phyloP scores from a whole-genome alignment of 2,888 invertebrate genomes.

The Hirtodrosophila confusa region DNA sequence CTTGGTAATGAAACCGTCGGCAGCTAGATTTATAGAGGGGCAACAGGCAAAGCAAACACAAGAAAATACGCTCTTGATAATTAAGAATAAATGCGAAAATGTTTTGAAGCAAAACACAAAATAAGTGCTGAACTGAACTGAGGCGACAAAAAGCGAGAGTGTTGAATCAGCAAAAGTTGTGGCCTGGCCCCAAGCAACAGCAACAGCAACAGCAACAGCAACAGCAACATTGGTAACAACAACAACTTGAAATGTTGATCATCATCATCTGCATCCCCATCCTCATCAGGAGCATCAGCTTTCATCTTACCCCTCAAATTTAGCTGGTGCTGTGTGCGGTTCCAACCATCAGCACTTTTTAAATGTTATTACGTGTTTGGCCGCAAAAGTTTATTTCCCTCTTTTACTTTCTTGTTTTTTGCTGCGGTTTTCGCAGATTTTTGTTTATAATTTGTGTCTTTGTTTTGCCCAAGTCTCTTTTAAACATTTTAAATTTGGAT shows the following conservation, averaged over 20 bases:
- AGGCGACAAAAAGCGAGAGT: slow-evolving; percentile 62
- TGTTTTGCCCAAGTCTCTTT: slow-evolving; percentile 36
- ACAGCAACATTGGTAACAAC: slow-evolving; percentile 24
- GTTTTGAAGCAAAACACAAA: slow-evolving; percentile 49
- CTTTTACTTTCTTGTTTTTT: not conserved
- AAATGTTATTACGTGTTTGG: slow-evolving; percentile 70
- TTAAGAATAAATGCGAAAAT: slow-evolving; percentile 79
- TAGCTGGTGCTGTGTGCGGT: slow-evolving; percentile 15
- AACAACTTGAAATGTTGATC: slow-evolving; percentile 48
- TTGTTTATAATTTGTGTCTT: slow-evolving; percentile 44
- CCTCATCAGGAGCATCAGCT: slow-evolving; percentile 7
- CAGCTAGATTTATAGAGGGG: slow-evolving; percentile 64
- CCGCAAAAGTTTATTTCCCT: slow-evolving; percentile 56
- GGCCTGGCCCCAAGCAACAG: slow-evolving; percentile 33
- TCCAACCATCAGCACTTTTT: slow-evolving; percentile 64
- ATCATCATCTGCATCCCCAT: slow-evolving; percentile 22
- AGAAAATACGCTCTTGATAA: slow-evolving; percentile 63
- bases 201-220: slow-evolving; percentile 24
- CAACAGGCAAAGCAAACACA: not conserved
- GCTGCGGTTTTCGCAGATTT: slow-evolving; percentile 37
- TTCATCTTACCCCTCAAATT: slow-evolving; percentile 8
- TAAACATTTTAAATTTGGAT: slow-evolving; percentile 38
- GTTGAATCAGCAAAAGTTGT: slow-evolving; percentile 67
- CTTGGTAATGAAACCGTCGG: slow-evolving; percentile 63
- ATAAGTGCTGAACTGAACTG: slow-evolving; percentile 9